These are phyloP conservation scores for Drosophila pegasa DNA, from an alignment of 2,888 invertebrate genomes.

Conservation along the genomic window DNA sequence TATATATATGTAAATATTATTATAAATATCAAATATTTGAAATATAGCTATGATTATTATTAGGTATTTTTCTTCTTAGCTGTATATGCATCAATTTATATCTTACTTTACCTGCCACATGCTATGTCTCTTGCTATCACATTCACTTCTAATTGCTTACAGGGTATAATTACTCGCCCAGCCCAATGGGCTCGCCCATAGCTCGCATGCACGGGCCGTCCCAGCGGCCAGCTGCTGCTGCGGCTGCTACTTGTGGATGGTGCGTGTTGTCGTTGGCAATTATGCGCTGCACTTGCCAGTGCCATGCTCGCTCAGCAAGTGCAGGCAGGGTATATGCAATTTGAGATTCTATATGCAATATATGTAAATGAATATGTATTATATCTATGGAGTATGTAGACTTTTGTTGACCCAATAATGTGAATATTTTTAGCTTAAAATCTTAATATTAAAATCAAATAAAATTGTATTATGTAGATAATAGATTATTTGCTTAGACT, in stretches of 20 bases:
- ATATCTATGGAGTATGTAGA: too few relatives aligned
- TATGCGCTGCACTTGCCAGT: conserved; percentile 59
- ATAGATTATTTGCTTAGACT: too few relatives aligned
- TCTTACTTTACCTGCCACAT: not conserved
- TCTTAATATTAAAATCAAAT: too few relatives aligned
- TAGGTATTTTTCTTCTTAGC: not conserved
- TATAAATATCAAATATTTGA: not conserved
- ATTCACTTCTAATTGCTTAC: not conserved
- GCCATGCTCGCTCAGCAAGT: not conserved
- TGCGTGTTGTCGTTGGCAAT: conserved; percentile 55
- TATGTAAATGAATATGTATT: too few relatives aligned
- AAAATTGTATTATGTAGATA: too few relatives aligned
- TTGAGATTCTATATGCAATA: too few relatives aligned
- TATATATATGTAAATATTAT: too few relatives aligned
- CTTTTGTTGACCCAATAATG: too few relatives aligned
- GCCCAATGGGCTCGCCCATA: conserved; percentile 5
- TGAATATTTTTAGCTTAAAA: too few relatives aligned
- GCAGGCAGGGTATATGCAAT: not conserved
- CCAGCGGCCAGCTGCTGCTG: conserved; percentile 19
- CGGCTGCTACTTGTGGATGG: conserved; percentile 9
- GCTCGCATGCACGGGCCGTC: conserved; percentile 37
- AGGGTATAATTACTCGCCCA: conserved; percentile 28
- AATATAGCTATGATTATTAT: too few relatives aligned
- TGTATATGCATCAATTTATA: not conserved
- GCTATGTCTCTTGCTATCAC: not conserved